phyloP scores from a whole-genome alignment of 92 coral and sea anemone species.

The Paragorgia papillata region DNA sequence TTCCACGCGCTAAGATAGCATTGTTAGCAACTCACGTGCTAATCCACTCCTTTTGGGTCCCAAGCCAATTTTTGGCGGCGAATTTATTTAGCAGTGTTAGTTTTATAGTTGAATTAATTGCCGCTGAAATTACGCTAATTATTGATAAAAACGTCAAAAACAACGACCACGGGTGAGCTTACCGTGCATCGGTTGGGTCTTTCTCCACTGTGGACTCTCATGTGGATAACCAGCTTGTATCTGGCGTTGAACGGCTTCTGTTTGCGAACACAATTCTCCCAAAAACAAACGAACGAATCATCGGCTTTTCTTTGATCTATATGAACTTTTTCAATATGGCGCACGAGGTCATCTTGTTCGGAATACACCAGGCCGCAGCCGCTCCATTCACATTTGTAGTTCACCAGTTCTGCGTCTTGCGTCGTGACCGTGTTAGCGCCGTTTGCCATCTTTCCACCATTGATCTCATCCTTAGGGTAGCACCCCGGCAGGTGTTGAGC shows the following conservation, averaged over 20 bases:
- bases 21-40: too few species aligned
- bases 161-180: constrained; percentile 48
- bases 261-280: constrained; percentile 95
- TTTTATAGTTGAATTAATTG: not conserved
- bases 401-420: constrained; percentile 3
- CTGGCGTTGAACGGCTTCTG: constrained; percentile 93
- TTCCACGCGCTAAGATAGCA: too few species aligned
- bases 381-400: constrained; percentile 73
- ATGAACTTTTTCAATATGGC: constrained; percentile 98
- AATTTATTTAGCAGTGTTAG: constrained; percentile 8
- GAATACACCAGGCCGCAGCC: constrained; percentile 84
- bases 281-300: constrained; percentile 92
- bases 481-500: constrained; percentile 3
- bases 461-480: not conserved
- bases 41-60: too few species aligned
- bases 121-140: constrained; percentile 33
- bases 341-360: constrained; percentile 90
- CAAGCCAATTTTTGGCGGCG: constrained; percentile 19
- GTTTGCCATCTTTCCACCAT: not conserved
- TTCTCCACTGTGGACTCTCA: constrained; percentile 99
- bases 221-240: constrained; percentile 81
- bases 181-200: constrained; percentile 99
- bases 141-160: constrained; percentile 51
- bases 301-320: constrained; percentile 98
- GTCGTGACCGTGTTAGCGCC: not conserved